Conservation (phyloP, 2,113 vertebrate species). For the Astatoreochromis straeleni region DNA sequence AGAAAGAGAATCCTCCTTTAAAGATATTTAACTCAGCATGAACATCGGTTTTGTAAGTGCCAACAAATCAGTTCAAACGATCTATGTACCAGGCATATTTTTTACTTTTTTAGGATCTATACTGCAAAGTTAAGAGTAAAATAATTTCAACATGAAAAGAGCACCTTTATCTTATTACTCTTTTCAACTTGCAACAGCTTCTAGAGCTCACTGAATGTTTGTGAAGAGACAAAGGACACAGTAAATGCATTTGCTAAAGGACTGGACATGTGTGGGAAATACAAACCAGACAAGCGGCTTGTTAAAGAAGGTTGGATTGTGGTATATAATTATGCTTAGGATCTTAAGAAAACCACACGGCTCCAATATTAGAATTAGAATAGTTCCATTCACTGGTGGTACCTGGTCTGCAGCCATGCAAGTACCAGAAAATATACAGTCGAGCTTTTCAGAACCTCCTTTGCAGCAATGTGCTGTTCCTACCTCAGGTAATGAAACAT, state of each 20-base stretch:
- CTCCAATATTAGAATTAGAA: not conserved
- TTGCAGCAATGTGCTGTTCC: not conserved
- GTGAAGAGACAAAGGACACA: not conserved
- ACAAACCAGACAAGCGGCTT: not conserved
- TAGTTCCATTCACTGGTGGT: not conserved
- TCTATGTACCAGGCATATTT: not conserved
- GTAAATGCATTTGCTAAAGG: not conserved
- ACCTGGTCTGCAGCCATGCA: not conserved
- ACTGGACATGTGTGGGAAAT: not conserved
- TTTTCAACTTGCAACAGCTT: not conserved
- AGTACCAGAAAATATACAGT: not conserved
- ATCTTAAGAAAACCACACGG: not conserved
- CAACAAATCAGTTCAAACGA: not conserved
- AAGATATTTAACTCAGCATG: slow-evolving; percentile 3
- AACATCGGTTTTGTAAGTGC: not conserved
- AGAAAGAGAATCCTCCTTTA: slow-evolving; percentile 8
- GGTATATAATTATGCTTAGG: not conserved
- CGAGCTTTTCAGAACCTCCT: not conserved
- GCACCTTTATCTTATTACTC: not conserved
- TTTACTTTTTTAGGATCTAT: not conserved
- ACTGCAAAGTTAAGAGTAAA: not conserved
- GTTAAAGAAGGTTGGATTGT: not conserved
- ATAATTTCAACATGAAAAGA: not conserved
- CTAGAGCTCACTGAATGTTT: not conserved
- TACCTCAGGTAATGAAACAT: slow-evolving; percentile 34